Evolutionary conservation across 2,888 invertebrate genomes (phyloP), one percentile per base, ranked within the genome.

Genomic region (Aphelenchoides bicaudatus): DNA sequence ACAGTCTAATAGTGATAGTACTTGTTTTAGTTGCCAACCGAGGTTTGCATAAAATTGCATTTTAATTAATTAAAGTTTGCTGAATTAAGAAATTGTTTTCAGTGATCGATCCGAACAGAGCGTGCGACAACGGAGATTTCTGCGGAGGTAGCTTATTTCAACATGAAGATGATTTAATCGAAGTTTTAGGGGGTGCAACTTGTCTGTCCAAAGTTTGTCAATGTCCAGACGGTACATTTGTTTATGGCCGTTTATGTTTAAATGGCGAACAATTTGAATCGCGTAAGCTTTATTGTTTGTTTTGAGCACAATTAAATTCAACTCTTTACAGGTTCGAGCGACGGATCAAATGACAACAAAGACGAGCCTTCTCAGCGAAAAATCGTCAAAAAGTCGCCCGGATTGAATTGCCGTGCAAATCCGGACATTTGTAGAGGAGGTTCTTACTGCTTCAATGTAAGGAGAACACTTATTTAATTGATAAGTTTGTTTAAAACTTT

Each of bases 81-180:
- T 1, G 28, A 3, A 19, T 4, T 2, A 38, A 50, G 16, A 16
- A n/a, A n/a, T n/a, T n/a, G n/a, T n/a, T n/a, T n/a, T n/a, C n/a
- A 1, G 69, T 75, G 46, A 67, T 71, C 10, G 25, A 55, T 6
- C 75, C 78, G 1, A 73, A 70, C 23, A 51, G 60, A 8, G 39
- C 57, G 1, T 77, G 78, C 46, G 51, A 49, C 2, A 48, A 58
- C 29, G 65, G 65, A 1, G 61, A 63, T 34, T 72, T 75, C 51
- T 78, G 77, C 57, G 73, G 73, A 39, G 78, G 78, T 13, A 77
- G 75, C 1, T 63, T 74, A 1, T n/a, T n/a, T n/a, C n/a, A n/a
- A n/a, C n/a, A n/a, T n/a, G n/a, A n/a, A n/a, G n/a, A n/a, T n/a
- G n/a, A n/a, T n/a, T n/a, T n/a, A n/a, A n/a, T n/a, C n/a, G n/a